Percentiles rank a stretch among this genome's conserved stretches.
Conservation (phyloP, 2,113 vertebrate genomes). For the Murina feae region DNA sequence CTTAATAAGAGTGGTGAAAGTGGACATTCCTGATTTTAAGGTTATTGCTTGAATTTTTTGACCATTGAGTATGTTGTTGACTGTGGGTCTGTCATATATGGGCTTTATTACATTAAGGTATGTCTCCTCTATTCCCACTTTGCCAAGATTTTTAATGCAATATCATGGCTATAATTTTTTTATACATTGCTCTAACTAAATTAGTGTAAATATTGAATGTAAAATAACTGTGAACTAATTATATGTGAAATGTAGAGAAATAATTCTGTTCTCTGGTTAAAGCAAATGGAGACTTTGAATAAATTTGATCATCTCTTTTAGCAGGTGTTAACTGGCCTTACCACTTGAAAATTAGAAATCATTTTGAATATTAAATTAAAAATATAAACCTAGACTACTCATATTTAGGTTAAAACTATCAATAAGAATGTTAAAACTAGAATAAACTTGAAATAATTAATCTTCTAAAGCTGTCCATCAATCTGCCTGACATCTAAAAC, state of each 20-base stretch:
- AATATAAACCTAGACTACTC: not conserved
- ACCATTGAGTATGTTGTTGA: too few relatives aligned
- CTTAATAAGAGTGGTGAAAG: too few relatives aligned
- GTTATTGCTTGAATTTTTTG: too few relatives aligned
- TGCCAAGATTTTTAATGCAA: not conserved
- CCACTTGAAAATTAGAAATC: not conserved
- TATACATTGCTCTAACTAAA: not conserved
- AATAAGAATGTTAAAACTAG: not conserved
- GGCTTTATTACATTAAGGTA: too few relatives aligned
- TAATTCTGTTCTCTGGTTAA: not conserved
- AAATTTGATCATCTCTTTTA: not conserved
- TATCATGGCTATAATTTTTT: not conserved
- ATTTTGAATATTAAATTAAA: slow-evolving; percentile 1
- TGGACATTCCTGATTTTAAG: too few relatives aligned
- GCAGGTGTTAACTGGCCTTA: not conserved
- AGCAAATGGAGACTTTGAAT: not conserved
- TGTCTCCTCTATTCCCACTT: too few relatives aligned
- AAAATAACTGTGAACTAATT: not conserved
- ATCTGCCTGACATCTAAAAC: not conserved
- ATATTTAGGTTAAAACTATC: not conserved
- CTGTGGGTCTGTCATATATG: too few relatives aligned
- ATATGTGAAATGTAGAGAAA: not conserved
- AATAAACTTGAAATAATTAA: not conserved
- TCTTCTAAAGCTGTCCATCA: not conserved
- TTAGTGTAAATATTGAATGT: not conserved